Conservation (phyloP, 2,888 invertebrate species). For the Resseliella maxima region DNA sequence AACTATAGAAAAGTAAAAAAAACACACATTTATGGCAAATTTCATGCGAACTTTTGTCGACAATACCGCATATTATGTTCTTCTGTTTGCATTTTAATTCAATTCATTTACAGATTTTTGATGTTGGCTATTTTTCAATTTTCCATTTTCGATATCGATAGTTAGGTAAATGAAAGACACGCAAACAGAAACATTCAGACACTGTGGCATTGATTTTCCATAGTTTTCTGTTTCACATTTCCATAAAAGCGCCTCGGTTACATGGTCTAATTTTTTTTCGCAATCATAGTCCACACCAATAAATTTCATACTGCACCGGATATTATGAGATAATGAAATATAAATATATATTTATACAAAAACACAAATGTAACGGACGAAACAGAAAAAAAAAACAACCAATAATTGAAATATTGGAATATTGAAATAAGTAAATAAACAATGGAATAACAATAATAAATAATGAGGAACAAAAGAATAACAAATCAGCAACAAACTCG, state of each 20-base stretch:
- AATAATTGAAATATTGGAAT: background rate
- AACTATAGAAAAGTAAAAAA: too few relatives aligned
- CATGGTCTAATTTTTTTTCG: background rate
- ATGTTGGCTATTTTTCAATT: background rate
- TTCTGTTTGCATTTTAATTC: too few relatives aligned
- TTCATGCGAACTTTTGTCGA: too few relatives aligned
- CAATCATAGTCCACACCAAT: background rate
- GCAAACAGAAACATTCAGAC: background rate
- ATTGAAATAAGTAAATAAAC: background rate
- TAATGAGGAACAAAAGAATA: background rate
- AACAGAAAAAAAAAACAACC: background rate
- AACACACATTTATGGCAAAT: too few relatives aligned
- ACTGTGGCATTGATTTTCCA: constrained; percentile 9
- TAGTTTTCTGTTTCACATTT: background rate
- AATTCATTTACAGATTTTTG: background rate
- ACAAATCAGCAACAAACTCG: background rate
- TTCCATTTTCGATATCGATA: background rate
- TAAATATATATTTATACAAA: background rate
- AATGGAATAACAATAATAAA: background rate
- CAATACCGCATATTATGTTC: too few relatives aligned
- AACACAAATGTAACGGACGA: background rate
- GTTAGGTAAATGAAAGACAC: background rate
- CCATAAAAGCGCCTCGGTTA: background rate
- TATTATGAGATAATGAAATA: constrained; percentile 34
- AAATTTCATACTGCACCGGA: background rate